These are phyloP conservation scores for Chaetura pelagica DNA, from an alignment of 2,113 vertebrate genomes.

Conservation along the genomic window DNA sequence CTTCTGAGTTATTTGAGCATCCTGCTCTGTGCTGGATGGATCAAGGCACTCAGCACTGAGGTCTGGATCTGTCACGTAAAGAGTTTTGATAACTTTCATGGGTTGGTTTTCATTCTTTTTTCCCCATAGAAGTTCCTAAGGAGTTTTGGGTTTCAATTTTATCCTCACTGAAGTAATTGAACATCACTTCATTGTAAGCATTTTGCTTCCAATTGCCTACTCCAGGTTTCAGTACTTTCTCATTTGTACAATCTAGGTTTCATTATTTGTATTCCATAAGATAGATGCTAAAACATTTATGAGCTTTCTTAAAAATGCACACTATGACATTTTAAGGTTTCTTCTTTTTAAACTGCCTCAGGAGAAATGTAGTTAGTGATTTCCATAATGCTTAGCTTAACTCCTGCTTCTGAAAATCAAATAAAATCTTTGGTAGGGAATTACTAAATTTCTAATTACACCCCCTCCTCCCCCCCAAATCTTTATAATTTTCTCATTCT, in stretches of 20 bases:
- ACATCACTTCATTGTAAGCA: background rate
- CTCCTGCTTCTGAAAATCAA: background rate
- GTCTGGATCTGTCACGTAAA: background rate
- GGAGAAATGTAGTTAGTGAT: background rate
- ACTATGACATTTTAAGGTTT: background rate
- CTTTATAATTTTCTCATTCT: background rate
- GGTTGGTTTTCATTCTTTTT: background rate
- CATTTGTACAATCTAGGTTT: background rate
- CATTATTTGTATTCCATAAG: background rate
- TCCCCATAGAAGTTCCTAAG: background rate
- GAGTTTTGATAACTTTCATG: background rate
- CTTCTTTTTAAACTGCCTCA: background rate
- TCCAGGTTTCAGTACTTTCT: background rate
- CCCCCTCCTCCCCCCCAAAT: background rate
- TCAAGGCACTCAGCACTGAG: background rate
- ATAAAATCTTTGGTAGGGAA: background rate
- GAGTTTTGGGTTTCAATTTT: background rate
- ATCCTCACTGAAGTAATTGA: background rate
- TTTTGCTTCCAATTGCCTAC: background rate
- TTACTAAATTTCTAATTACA: background rate
- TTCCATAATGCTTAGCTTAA: background rate
- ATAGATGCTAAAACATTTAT: background rate
- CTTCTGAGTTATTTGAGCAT: background rate
- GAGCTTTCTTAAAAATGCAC: background rate
- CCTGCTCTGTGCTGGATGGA: background rate